Evolutionary conservation across 1,140 invertebrate species (phyloP), one percentile per base, ranked within the genome.

Genomic region (Drusus annulatus): DNA sequence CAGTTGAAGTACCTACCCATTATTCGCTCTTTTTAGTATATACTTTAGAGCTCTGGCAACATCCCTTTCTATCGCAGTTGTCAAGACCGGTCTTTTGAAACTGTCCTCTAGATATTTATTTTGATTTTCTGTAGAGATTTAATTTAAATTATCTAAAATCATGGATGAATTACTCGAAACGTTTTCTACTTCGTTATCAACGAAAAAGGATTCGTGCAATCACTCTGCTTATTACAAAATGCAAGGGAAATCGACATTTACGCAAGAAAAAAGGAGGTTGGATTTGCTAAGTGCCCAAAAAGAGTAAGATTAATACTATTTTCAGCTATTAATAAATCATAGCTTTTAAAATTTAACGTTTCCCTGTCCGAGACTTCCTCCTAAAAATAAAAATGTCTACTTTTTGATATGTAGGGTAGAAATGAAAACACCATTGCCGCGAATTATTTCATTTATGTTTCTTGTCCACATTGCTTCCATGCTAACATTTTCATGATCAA

Each of bases 81-180:
- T 21, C 58, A 56, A 58, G 25, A 60, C 56, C 73, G 73, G 56
- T 58, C 31, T 75, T 75, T 75, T 75, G 56, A 58, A 71, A 52
- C 19, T 71, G 10, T 54, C 45, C 19, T 15, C 19, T 3, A 21
- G 52, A 71, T 71, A 71, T 16, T 21, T 16, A 19, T 19, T 50
- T 23, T 10, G 0, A 52, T 21, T 68, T n/a, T 25, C 13, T 3
- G 1, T 16, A 17, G 13, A 51, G 23, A 23, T 52, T n/a, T 23
- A 15, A 16, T 71, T 16, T 17, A 23, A 52, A 52, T 51, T 21
- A 23, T 54, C 17, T 23, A 6, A 51, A 25, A 71, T 71, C 68
- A 80, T 80, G 78, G 78, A 80, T 23, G 78, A 80, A 25, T 58
- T 80, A 51, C 60, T 80, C 31, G 51, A 19, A 10, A 50, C 73